phyloP scores from a whole-genome alignment of 2,797 vertebrate genomes.

The Meriones psammophilus region DNA sequence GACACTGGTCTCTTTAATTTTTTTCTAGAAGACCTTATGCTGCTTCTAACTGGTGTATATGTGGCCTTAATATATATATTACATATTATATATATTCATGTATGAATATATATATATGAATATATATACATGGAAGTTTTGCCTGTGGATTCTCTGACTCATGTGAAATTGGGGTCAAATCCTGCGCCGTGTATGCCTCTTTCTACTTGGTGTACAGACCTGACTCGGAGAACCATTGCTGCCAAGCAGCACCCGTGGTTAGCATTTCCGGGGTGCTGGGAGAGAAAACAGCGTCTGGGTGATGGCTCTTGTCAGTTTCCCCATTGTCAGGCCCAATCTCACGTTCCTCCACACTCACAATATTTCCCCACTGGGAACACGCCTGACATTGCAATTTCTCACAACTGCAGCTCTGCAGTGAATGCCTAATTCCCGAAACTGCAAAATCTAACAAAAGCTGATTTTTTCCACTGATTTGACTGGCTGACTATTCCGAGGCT shows the following conservation, averaged over 20 bases:
- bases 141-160: not conserved
- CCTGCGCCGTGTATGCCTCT: not conserved
- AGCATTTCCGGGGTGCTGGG: constrained; percentile 81
- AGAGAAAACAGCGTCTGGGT: constrained; percentile 75
- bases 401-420: constrained; percentile 84
- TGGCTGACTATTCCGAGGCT: constrained; percentile 83
- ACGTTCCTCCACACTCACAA: constrained; percentile 80
- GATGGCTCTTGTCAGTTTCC: constrained; percentile 79
- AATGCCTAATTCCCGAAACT: constrained; percentile 85
- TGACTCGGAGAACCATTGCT: not conserved
- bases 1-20: not conserved
- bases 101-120: too few relatives aligned
- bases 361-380: constrained; percentile 85
- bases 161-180: not conserved
- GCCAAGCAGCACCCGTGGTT: constrained; percentile 20
- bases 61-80: not conserved
- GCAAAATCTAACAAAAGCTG: constrained; percentile 85
- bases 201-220: not conserved
- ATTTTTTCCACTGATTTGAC: constrained; percentile 83
- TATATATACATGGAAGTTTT: not conserved
- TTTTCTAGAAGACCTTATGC: not conserved
- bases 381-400: constrained; percentile 85
- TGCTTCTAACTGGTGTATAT: rapidly evolving
- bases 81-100: too few relatives aligned
- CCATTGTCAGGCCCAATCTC: constrained; percentile 77